Percentiles rank a stretch among this genome's conserved stretches.
These are phyloP conservation scores for Galerucella pusilla DNA, from an alignment of 2,888 invertebrate genomes.

Conservation along the genomic window DNA sequence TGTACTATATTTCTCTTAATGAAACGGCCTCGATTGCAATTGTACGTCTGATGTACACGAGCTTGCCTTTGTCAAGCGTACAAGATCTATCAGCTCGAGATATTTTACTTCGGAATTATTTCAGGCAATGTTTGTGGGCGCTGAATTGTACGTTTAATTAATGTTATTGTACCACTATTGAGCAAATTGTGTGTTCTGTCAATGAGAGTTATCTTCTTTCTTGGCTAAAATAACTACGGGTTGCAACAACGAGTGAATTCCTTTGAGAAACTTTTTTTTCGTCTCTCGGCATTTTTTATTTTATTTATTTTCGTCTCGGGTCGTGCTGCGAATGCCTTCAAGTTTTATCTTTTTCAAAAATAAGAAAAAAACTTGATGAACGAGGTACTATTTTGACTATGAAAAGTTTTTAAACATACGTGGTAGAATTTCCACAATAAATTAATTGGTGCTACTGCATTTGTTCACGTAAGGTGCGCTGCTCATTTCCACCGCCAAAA, in stretches of 20 bases:
- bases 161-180: conserved; percentile 44
- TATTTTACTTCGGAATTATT: conserved; percentile 41
- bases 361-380: neutral
- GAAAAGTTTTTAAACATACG: neutral
- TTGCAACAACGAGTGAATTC: conserved; percentile 30
- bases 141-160: conserved; percentile 47
- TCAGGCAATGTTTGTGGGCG: conserved; percentile 44
- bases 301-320: conserved; percentile 10
- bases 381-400: conserved; percentile 8
- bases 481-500: neutral
- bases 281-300: conserved; percentile 12
- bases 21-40: conserved; percentile 25
- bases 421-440: conserved; percentile 5
- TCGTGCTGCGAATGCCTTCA: conserved; percentile 20
- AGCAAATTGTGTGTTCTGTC: conserved; percentile 41
- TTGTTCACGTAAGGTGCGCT: neutral
- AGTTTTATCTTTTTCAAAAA: conserved; percentile 16
- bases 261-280: conserved; percentile 26
- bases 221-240: conserved; percentile 33
- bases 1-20: conserved; percentile 22
- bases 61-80: conserved; percentile 31
- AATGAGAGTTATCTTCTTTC: conserved; percentile 41
- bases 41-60: conserved; percentile 31
- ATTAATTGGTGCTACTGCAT: neutral
- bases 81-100: conserved; percentile 35